phyloP scores from a whole-genome alignment of 2,113 vertebrate species.

The Setophaga kirtlandii region DNA sequence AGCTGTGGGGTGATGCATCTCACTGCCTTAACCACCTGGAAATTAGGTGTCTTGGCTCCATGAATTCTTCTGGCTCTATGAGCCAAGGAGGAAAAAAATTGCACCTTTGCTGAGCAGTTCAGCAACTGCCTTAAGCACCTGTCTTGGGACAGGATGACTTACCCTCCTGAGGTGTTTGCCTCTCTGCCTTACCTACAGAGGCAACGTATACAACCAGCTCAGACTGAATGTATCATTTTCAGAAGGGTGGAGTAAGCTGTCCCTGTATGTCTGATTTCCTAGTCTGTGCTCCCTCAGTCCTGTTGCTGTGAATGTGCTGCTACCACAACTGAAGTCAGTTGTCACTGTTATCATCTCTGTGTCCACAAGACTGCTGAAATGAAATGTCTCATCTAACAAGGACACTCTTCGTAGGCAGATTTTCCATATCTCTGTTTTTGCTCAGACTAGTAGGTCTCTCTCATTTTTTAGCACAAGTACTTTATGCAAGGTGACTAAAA shows the following conservation, averaged over 20 bases:
- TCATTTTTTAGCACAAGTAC: background rate
- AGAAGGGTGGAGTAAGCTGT: background rate
- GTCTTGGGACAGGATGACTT: background rate
- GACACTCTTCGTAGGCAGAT: background rate
- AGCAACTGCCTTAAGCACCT: slow-evolving; percentile 32
- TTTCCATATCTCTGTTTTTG: background rate
- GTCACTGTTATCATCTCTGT: background rate
- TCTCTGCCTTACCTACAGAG: background rate
- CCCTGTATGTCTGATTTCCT: background rate
- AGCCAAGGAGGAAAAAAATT: background rate
- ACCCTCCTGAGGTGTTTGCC: background rate
- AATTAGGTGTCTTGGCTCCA: slow-evolving; percentile 31
- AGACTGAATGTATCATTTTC: background rate
- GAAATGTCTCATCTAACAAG: background rate
- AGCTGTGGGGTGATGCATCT: slow-evolving; percentile 54
- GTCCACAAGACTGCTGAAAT: background rate
- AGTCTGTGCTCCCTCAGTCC: background rate
- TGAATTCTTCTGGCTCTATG: background rate
- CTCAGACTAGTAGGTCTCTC: background rate
- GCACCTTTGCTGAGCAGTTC: background rate
- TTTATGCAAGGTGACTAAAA: background rate
- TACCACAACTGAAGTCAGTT: background rate
- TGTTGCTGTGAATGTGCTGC: background rate
- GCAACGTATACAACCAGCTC: background rate
- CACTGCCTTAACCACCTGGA: slow-evolving; percentile 39